These are phyloP conservation scores for Orthonyx spaldingii DNA, from an alignment of 2,113 vertebrate genomes.

Conservation along the genomic window DNA sequence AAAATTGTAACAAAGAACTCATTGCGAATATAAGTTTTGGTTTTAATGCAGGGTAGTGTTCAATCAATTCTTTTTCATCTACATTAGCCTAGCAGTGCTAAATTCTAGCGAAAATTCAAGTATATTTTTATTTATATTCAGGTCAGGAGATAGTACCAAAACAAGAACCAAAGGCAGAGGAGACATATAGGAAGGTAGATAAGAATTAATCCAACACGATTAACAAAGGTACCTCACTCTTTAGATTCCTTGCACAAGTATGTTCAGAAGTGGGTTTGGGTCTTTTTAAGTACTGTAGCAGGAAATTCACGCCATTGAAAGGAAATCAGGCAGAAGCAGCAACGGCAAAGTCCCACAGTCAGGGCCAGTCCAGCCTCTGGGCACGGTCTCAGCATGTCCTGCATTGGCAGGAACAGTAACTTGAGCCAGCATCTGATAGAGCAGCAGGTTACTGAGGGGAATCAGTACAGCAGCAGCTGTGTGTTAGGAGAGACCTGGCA, in stretches of 20 bases:
- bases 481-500: neutral
- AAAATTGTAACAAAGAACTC: neutral
- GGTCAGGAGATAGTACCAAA: neutral
- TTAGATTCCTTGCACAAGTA: neutral
- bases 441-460: neutral
- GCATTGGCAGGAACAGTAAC: neutral
- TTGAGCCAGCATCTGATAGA: constrained; percentile 21
- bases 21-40: neutral
- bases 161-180: neutral
- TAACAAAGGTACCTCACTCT: neutral
- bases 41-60: neutral
- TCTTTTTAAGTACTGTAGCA: neutral
- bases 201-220: neutral
- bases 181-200: fast-evolving
- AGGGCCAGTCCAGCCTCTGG: neutral
- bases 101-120: neutral
- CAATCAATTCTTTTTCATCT: neutral
- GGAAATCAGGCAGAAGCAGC: neutral
- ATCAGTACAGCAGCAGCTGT: constrained; percentile 13
- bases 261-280: neutral
- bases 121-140: neutral
- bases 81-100: neutral
- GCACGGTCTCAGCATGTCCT: neutral
- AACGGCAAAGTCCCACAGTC: neutral
- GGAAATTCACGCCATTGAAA: neutral